Conservation (phyloP, 2,888 invertebrate genomes). For the Zaprionus bogoriensis region DNA sequence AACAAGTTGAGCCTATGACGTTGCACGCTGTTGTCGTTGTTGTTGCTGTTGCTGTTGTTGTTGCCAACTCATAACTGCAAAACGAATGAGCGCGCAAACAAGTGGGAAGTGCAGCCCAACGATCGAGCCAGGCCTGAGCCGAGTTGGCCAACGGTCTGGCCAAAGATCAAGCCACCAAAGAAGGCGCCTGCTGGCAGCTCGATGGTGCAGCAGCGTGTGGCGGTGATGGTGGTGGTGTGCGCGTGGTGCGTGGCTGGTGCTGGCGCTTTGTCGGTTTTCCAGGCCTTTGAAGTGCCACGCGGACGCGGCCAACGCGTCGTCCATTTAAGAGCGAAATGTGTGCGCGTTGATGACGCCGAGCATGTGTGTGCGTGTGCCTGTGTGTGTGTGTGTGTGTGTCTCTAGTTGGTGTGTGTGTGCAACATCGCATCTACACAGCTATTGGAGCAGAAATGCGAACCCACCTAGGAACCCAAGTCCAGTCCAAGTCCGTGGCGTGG, state of each 20-base stretch:
- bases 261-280: conserved; percentile 62
- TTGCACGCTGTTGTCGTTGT: conserved; percentile 27
- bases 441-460: conserved; percentile 75
- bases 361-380: conserved; percentile 34
- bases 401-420: conserved; percentile 15
- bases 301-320: conserved; percentile 57
- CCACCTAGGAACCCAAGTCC: conserved; percentile 61
- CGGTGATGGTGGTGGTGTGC: conserved; percentile 19
- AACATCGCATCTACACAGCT: conserved; percentile 62
- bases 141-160: conserved; percentile 40
- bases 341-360: conserved; percentile 71
- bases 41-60: conserved; percentile 24
- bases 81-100: conserved; percentile 61
- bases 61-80: conserved; percentile 56
- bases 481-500: conserved; percentile 16
- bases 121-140: neutral
- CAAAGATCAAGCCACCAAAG: conserved; percentile 77
- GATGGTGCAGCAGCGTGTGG: neutral
- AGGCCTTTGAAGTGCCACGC: conserved; percentile 71
- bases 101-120: conserved; percentile 71
- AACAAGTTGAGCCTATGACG: conserved; percentile 66
- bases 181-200: conserved; percentile 52
- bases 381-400: conserved; percentile 32
- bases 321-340: conserved; percentile 69
- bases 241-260: conserved; percentile 55